These are phyloP conservation scores for Symphodus melops DNA, from an alignment of 2,113 vertebrate species.

Conservation along the genomic window DNA sequence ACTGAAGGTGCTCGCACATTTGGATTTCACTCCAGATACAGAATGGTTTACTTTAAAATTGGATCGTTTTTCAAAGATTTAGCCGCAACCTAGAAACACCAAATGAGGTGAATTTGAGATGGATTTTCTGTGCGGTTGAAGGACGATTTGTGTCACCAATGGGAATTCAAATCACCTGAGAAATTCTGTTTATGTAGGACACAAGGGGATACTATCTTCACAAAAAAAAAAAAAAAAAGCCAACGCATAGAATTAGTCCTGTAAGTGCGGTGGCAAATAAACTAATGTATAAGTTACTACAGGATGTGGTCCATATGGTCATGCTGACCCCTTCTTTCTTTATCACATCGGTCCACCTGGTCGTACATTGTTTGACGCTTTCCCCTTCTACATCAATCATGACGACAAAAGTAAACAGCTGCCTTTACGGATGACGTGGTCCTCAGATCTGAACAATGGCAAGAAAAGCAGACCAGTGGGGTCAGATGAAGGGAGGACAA, in stretches of 20 bases:
- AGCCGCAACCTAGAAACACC: neutral
- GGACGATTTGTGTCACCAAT: neutral
- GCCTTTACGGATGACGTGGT: constrained; percentile 5
- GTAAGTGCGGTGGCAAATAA: neutral
- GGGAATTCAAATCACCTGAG: constrained; percentile 11
- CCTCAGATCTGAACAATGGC: constrained; percentile 2
- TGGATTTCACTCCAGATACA: neutral
- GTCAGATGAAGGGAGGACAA: neutral
- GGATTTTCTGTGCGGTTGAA: neutral
- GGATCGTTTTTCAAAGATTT: neutral
- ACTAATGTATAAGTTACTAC: constrained; percentile 1
- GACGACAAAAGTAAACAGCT: constrained; percentile 33
- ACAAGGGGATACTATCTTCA: neutral
- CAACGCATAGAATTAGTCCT: neutral
- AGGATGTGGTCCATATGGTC: neutral
- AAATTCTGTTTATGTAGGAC: neutral
- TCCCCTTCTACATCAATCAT: constrained; percentile 10
- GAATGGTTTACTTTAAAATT: neutral
- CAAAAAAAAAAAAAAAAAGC: neutral
- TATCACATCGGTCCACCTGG: neutral
- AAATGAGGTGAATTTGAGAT: constrained; percentile 3
- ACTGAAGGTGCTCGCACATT: neutral
- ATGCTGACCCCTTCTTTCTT: neutral
- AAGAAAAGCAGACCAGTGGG: constrained; percentile 6
- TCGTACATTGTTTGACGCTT: constrained; percentile 2